phyloP scores from a whole-genome alignment of 2,113 vertebrate genomes.

The Sinocyclocheilus rhinocerous region DNA sequence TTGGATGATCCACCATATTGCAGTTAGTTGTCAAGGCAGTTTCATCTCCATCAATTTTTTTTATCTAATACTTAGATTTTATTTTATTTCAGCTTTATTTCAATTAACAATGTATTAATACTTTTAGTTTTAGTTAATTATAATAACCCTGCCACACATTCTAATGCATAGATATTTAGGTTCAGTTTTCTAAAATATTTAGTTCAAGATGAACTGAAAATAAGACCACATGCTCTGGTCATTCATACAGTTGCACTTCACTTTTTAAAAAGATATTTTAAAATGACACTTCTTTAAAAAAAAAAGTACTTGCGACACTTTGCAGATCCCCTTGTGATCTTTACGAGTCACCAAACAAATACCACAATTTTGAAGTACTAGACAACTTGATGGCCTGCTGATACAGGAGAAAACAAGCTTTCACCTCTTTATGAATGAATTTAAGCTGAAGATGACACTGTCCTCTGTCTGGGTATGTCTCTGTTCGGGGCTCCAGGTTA shows the following conservation, averaged over 20 bases:
- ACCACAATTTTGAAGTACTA: background rate
- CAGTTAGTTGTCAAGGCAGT: no score
- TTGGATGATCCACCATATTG: constrained; percentile 54
- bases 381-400: background rate
- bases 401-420: background rate
- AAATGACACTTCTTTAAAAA: background rate
- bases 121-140: background rate
- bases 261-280: background rate
- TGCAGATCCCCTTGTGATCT: background rate
- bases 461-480: constrained; percentile 91
- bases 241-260: constrained; percentile 6
- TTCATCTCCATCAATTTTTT: background rate
- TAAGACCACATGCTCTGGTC: background rate
- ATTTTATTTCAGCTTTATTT: background rate
- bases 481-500: constrained; percentile 87
- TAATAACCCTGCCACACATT: background rate
- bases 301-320: background rate
- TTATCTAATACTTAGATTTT: background rate
- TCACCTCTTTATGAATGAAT: constrained; percentile 89
- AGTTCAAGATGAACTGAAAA: constrained; percentile 13
- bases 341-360: background rate
- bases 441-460: constrained; percentile 92
- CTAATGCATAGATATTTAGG: background rate
- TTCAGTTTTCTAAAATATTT: background rate
- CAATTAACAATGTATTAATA: background rate